These are phyloP conservation scores for Perognathus longimembris DNA, from an alignment of 2,113 vertebrate species.

Conservation along the genomic window DNA sequence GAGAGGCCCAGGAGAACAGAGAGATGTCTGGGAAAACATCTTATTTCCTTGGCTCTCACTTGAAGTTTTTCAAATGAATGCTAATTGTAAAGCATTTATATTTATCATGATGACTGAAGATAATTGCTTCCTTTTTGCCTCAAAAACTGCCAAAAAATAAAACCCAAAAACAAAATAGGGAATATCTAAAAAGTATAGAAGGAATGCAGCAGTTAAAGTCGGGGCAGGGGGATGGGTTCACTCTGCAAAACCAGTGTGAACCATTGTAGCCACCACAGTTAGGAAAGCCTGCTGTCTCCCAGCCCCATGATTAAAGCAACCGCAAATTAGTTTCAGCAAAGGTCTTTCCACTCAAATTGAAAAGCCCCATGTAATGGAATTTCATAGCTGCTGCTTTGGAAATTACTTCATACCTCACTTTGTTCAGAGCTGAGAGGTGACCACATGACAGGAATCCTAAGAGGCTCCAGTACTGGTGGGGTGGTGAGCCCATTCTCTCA, in stretches of 20 bases:
- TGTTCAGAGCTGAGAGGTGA: slow-evolving; percentile 52
- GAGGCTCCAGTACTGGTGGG: slow-evolving; percentile 9
- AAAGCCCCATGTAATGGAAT: slow-evolving; percentile 77
- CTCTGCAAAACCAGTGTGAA: slow-evolving; percentile 69
- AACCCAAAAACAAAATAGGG: slow-evolving; percentile 57
- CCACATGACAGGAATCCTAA: slow-evolving; percentile 47
- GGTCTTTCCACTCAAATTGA: slow-evolving; percentile 79
- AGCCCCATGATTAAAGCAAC: slow-evolving; percentile 74
- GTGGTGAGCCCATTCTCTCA: not conserved
- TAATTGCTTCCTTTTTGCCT: slow-evolving; percentile 60
- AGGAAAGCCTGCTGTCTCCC: slow-evolving; percentile 48
- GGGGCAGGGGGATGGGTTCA: not conserved
- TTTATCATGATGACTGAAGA: slow-evolving; percentile 40
- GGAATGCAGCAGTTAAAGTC: slow-evolving; percentile 55
- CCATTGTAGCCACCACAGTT: slow-evolving; percentile 50
- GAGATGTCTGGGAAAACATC: not conserved
- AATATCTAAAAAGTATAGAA: slow-evolving; percentile 35
- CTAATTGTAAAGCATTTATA: slow-evolving; percentile 64
- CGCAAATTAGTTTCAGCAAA: slow-evolving; percentile 81
- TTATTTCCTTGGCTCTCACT: slow-evolving; percentile 14
- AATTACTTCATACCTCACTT: slow-evolving; percentile 69
- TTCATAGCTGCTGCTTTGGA: slow-evolving; percentile 67
- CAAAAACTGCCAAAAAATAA: slow-evolving; percentile 3
- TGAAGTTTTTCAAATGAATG: slow-evolving; percentile 26
- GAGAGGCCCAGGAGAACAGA: not conserved